Percentiles rank a stretch among this genome's conserved stretches.
Conservation (phyloP, 2,113 vertebrate genomes). For the Phaetusa simplex region DNA sequence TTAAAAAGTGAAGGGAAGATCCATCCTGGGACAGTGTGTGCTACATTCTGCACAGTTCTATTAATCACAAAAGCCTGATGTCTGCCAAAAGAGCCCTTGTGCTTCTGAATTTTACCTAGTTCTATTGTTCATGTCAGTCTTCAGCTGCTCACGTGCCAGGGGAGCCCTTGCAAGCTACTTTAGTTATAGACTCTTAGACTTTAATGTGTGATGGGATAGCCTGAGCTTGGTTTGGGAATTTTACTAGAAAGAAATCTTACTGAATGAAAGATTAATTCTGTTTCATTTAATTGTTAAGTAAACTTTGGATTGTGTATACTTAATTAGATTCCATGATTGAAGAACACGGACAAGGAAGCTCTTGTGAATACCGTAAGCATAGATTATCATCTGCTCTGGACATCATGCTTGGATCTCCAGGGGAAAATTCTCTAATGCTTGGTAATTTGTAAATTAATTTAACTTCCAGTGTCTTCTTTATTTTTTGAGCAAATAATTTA, state of each 20-base stretch:
- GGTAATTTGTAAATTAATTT: not conserved
- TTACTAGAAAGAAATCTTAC: not conserved
- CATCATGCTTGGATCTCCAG: not conserved
- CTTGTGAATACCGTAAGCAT: not conserved
- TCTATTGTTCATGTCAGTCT: not conserved
- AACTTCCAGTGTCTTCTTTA: not conserved
- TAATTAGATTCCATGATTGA: not conserved
- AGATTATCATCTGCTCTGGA: not conserved
- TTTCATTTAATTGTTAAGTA: not conserved
- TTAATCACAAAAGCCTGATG: not conserved
- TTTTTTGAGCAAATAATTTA: not conserved
- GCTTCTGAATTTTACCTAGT: not conserved
- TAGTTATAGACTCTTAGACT: not conserved
- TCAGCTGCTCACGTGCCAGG: not conserved
- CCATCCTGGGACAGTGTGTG: not conserved
- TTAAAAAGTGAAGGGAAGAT: not conserved
- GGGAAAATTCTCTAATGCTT: not conserved
- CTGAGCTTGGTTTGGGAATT: not conserved
- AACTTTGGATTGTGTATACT: not conserved
- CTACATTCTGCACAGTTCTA: fast-evolving
- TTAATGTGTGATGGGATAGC: not conserved
- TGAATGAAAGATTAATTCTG: not conserved
- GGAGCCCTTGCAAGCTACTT: not conserved
- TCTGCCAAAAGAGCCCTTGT: not conserved
- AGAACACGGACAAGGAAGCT: not conserved